Evolutionary conservation across 2,113 vertebrate species (phyloP).

Genomic region (Sorex fumeus): DNA sequence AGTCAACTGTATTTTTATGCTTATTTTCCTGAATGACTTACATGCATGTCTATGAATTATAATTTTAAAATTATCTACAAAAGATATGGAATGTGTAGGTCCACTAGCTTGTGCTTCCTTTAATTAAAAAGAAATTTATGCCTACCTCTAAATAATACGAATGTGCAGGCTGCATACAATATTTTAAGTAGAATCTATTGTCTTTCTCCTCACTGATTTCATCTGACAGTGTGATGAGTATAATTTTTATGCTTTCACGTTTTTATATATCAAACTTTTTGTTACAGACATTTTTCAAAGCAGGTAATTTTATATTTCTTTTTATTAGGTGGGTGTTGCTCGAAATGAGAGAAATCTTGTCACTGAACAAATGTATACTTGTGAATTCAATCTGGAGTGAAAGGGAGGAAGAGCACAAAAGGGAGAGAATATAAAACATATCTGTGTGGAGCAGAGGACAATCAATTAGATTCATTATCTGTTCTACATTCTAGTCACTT

Average conservation of each 20-base stretch:
- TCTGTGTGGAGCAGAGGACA: slow-evolving; percentile 84
- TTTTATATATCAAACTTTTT: slow-evolving; percentile 72
- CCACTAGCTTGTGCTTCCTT: slow-evolving; percentile 14
- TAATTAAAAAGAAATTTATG: slow-evolving; percentile 11
- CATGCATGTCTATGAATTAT: background rate
- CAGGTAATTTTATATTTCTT: slow-evolving; percentile 78
- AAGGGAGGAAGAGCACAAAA: slow-evolving; percentile 84
- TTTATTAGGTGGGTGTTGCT: slow-evolving; percentile 63
- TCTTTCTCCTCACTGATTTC: slow-evolving; percentile 57
- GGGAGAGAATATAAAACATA: slow-evolving; percentile 83
- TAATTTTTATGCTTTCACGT: slow-evolving; percentile 61
- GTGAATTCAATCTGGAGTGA: slow-evolving; percentile 79
- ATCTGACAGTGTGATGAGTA: slow-evolving; percentile 73
- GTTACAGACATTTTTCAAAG: slow-evolving; percentile 80
- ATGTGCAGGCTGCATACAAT: background rate
- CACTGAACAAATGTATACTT: slow-evolving; percentile 78
- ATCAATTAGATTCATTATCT: slow-evolving; percentile 91
- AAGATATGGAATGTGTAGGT: slow-evolving; percentile 26
- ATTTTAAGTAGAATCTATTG: background rate
- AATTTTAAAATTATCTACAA: slow-evolving; percentile 42
- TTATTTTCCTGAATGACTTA: slow-evolving; percentile 4
- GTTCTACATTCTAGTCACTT: slow-evolving; percentile 90
- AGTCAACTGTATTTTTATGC: background rate
- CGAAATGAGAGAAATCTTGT: slow-evolving; percentile 76
- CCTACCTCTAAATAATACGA: background rate